Evolutionary conservation across 2,888 invertebrate genomes (phyloP).

Genomic region (Dryobotodes eremita): DNA sequence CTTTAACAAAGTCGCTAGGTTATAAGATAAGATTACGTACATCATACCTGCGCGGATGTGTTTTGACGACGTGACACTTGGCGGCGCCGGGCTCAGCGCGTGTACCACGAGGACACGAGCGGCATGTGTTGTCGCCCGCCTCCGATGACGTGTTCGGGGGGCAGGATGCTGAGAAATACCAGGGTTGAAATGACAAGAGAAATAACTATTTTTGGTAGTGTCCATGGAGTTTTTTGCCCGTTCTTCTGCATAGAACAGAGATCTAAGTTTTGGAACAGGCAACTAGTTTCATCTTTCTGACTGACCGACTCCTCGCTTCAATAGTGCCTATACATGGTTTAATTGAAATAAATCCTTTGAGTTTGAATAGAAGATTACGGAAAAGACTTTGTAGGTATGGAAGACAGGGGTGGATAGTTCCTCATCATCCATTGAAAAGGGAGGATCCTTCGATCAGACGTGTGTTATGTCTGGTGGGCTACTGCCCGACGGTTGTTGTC

Average conservation of each 20-base stretch:
- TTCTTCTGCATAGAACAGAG: not conserved
- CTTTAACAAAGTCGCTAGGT: not conserved
- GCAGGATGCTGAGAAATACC: slow-evolving; percentile 68
- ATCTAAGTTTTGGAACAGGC: not conserved
- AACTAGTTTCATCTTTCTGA: not conserved
- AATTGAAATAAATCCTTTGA: not conserved
- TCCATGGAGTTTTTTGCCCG: not conserved
- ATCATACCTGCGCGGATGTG: slow-evolving; percentile 73
- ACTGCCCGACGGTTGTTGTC: not conserved
- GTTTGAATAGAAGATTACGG: not conserved
- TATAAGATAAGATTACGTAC: slow-evolving; percentile 70
- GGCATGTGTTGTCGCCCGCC: slow-evolving; percentile 71
- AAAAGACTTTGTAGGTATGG: not conserved
- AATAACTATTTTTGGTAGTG: not conserved
- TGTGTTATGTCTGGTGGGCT: not conserved
- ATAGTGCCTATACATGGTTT: not conserved
- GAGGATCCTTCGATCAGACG: not conserved
- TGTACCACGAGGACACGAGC: slow-evolving; percentile 65
- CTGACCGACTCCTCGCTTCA: not conserved
- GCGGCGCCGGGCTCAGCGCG: slow-evolving; percentile 63
- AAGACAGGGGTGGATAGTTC: not conserved
- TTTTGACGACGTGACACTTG: slow-evolving; percentile 47
- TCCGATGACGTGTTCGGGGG: slow-evolving; percentile 72
- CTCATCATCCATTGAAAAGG: not conserved
- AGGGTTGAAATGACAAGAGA: too few relatives aligned